Percentiles rank a stretch among this genome's conserved stretches.
These are phyloP conservation scores for Neoaliturus tenellus DNA, from an alignment of 2,888 invertebrate species.

Conservation along the genomic window DNA sequence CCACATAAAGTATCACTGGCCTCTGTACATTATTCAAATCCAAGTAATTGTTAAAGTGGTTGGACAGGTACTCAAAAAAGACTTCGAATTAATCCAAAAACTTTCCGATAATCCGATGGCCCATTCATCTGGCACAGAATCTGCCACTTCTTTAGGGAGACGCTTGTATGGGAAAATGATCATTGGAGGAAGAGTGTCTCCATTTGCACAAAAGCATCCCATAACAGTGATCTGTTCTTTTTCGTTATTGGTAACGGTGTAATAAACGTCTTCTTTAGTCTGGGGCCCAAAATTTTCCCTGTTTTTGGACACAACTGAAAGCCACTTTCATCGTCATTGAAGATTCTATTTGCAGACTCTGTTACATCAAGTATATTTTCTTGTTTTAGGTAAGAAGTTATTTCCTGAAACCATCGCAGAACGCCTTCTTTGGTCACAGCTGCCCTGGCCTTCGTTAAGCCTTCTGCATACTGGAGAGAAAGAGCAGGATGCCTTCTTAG, in stretches of 20 bases:
- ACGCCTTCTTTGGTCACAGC: slow-evolving; percentile 57
- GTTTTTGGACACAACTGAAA: slow-evolving; percentile 60
- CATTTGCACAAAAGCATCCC: background rate
- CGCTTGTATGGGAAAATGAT: background rate
- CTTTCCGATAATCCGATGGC: background rate
- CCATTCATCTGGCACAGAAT: background rate
- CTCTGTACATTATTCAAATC: background rate
- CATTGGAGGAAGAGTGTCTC: background rate
- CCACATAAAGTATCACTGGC: background rate
- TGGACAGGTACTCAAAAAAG: background rate
- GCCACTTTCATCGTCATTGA: background rate
- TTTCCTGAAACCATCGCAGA: background rate
- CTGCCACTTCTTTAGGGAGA: background rate
- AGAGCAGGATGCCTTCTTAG: background rate
- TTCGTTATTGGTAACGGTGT: slow-evolving; percentile 48
- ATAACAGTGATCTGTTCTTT: background rate
- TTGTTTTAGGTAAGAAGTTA: background rate
- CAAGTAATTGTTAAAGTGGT: background rate
- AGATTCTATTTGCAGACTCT: background rate
- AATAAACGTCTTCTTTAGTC: slow-evolving; percentile 63
- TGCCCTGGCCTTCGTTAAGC: slow-evolving; percentile 12
- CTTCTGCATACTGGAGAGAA: background rate
- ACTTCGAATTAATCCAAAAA: background rate
- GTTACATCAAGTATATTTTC: background rate
- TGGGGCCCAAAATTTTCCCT: background rate